Base-by-base conservation (phyloP, 2,888 invertebrate genomes). In the Agonopterix heracliana region DNA sequence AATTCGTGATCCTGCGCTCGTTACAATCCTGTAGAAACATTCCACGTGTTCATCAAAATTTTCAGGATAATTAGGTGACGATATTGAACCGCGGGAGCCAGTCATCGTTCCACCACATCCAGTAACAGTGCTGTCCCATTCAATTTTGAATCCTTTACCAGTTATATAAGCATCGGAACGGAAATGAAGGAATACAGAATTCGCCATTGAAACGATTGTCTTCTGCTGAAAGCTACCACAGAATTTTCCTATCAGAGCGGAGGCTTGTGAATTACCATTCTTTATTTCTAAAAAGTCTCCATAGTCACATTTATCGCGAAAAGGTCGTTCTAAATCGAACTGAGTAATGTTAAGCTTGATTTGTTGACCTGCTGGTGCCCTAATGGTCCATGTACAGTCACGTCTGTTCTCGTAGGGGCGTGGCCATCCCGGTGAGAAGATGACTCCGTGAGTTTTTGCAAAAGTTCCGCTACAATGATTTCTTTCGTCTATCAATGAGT, bases 11-110 rank as follows among this genome's bases (percentile, higher is more conserved):
- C 96, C 97, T 26, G 89, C 83, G 54, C 92, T 92, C 0, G 93
- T 92, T 2, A 90, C 87, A 55, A 98, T 93, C 61, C 89, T 92
- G 93, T 96, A 98, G 55, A 91, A 90, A 72, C 98, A 98, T 70
- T 94, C 92, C 0, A 93, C 90, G 57, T 92, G 90, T 47, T 91
- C 90, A 38, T 89, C 81, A 71, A 96, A 97, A 0, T 90, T 78
- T 57, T 91, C 89, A 0, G 98, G 98, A 81, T 97, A 98, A 69
- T 94, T 93, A 1, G 98, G 97, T 0, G 97, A 97, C 8, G 92
- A 90, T 58, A 98, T 92, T 1, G 92, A 90, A 0, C 97, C 98
- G 1, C 81, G 81, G 8, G 92, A 90, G 36, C 92, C 84, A 0
- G 88, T 91, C 42, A 98, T 64, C 11, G 85, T 90, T 1, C 96